Base-by-base conservation (phyloP, 2,113 vertebrate species). In the Delphinus delphis region DNA sequence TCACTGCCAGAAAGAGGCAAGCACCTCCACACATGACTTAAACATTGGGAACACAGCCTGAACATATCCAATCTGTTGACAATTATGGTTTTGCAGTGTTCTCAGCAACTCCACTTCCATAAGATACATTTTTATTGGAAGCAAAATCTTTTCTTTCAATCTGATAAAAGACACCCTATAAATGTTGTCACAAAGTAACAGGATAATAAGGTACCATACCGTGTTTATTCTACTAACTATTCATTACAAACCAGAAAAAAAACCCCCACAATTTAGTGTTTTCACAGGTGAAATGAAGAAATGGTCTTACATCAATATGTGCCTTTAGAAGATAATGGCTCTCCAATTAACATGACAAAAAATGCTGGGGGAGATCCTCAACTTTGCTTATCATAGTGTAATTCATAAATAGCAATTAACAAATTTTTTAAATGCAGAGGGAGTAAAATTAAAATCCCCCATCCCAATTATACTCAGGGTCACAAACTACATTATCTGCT, bases 141-240 rank as follows among this genome's bases (percentile, higher is more conserved):
- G 94, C 62, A 58, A 96, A 94, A 92, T 93, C 50, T 97, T 98
- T 98, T 96, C 97, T 87, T 88, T 97, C 87, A 97, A 1, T 90
- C 67, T 98, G 76, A 96, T 79, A 96, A 96, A 97, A 97, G 93
- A 96, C 41, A 93, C 62, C 76, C 41, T 93, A 21, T 41, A 97
- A 97, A 93, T 93, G 91, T 95, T 98, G 98, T 97, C 97, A 98
- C 67, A 97, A 98, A 96, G 73, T 98, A 98, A 97, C 79, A 97
- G 94, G 97, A 98, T 98, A 98, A 98, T 98, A 97, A 98, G 95
- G 92, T 97, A 97, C 76, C 93, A 91, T 73, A 97, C 93, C 5
- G 63, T 98, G 97, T 93, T 98, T 98, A 98, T 96, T 97, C 95
- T 62, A 97, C 91, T 97, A 98, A 98, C 95, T 98, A 97, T 93